Percentiles rank a stretch among this genome's conserved stretches.
Conservation (phyloP, 2,113 vertebrate genomes). For the Verasper variegatus region DNA sequence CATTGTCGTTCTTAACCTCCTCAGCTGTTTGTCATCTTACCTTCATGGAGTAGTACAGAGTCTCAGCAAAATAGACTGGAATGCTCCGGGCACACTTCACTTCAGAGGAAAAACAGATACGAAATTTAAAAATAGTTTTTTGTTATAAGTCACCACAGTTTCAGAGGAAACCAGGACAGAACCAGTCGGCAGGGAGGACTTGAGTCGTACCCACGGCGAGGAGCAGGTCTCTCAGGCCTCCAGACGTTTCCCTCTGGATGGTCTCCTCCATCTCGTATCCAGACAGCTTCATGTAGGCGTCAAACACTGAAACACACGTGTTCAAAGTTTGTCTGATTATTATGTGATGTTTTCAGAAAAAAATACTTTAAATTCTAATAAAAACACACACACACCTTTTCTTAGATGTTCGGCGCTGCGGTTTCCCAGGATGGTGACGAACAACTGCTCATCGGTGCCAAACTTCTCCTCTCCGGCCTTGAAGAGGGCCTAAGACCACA, state of each 20-base stretch:
- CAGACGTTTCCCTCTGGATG: slow-evolving; percentile 93
- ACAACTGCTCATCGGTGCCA: slow-evolving; percentile 94
- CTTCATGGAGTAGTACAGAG: slow-evolving; percentile 92
- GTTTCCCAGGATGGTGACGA: slow-evolving; percentile 94
- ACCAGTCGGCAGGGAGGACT: background rate
- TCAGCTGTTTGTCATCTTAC: slow-evolving; percentile 69
- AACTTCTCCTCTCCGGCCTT: slow-evolving; percentile 94
- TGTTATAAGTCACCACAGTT: background rate
- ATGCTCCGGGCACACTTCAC: slow-evolving; percentile 92
- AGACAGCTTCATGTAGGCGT: slow-evolving; percentile 93
- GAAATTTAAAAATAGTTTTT: background rate
- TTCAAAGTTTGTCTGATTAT: background rate
- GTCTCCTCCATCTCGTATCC: slow-evolving; percentile 96
- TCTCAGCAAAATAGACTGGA: slow-evolving; percentile 93
- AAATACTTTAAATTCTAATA: no score
- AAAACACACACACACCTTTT: slow-evolving; percentile 81
- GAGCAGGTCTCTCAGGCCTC: slow-evolving; percentile 86
- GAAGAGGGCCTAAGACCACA: slow-evolving; percentile 85
- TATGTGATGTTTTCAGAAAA: background rate
- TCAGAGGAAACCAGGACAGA: background rate
- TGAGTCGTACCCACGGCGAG: slow-evolving; percentile 89
- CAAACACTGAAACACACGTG: slow-evolving; percentile 86
- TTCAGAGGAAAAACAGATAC: slow-evolving; percentile 49
- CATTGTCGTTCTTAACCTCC: background rate
- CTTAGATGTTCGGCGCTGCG: slow-evolving; percentile 89